Evolutionary conservation across 1,140 invertebrate genomes (phyloP).

Genomic region (Hestina assimilis): DNA sequence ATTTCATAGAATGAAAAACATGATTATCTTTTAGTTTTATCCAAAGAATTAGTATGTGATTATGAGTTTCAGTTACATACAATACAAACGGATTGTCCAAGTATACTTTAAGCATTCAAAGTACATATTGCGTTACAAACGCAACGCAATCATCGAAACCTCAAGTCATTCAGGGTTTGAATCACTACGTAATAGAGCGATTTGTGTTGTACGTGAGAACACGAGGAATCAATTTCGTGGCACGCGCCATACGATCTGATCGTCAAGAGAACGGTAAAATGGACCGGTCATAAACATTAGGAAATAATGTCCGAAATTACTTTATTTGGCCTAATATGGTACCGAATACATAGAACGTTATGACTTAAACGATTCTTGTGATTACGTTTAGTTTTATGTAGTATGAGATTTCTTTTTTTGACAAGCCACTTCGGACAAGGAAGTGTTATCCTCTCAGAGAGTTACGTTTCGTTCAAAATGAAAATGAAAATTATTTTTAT

Average conservation of each 20-base stretch:
- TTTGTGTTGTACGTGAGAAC: constrained; percentile 52
- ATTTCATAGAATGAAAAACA: neutral
- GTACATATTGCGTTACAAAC: neutral
- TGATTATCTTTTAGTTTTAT: too few relatives aligned
- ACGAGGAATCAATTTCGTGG: constrained; percentile 51
- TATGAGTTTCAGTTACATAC: too few relatives aligned
- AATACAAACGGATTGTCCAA: too few relatives aligned
- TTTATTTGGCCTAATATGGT: neutral
- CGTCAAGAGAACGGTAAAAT: constrained; percentile 43
- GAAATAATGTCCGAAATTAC: constrained; percentile 4
- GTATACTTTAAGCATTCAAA: neutral
- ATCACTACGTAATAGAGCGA: constrained; percentile 47
- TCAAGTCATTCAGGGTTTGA: constrained; percentile 36
- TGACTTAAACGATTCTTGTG: too few relatives aligned
- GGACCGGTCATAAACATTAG: constrained; percentile 1
- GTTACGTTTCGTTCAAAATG: too few relatives aligned
- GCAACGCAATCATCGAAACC: constrained; percentile 18
- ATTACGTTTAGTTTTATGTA: too few relatives aligned
- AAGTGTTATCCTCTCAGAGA: too few relatives aligned
- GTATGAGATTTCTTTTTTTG: too few relatives aligned
- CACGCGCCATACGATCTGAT: constrained; percentile 52
- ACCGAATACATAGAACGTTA: too few relatives aligned
- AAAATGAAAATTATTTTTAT: too few relatives aligned
- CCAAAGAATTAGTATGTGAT: too few relatives aligned
- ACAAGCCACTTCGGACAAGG: too few relatives aligned